These are phyloP conservation scores for Scaptomyza montana DNA, from an alignment of 1,140 invertebrate species.

Conservation along the genomic window DNA sequence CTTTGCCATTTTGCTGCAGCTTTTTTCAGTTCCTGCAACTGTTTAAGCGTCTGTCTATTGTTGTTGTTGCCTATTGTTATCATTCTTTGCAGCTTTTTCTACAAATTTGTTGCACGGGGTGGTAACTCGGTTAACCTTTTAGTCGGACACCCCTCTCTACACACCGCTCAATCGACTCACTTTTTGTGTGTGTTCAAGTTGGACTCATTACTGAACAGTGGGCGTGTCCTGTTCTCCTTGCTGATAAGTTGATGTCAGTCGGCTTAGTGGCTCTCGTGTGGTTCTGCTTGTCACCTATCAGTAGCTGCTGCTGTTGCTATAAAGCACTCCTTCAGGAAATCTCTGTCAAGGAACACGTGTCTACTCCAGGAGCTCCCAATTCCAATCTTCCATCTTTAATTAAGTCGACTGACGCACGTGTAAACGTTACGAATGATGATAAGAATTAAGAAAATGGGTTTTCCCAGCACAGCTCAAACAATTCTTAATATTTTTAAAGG, in stretches of 20 bases:
- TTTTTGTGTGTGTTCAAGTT: constrained; percentile 16
- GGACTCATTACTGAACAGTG: constrained; percentile 11
- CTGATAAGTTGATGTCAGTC: constrained; percentile 49
- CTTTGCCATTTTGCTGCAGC: constrained; percentile 73
- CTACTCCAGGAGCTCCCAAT: neutral
- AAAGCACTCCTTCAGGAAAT: constrained; percentile 24
- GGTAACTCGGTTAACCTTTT: constrained; percentile 43
- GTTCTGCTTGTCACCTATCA: constrained; percentile 10
- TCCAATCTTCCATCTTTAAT: constrained; percentile 8
- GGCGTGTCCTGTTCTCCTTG: constrained; percentile 9
- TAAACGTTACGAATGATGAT: neutral
- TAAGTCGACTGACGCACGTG: constrained; percentile 17
- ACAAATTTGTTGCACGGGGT: constrained; percentile 61
- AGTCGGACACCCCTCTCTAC: neutral
- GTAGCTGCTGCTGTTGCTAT: constrained; percentile 6
- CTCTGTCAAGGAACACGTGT: constrained; percentile 1
- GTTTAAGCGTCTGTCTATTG: constrained; percentile 23
- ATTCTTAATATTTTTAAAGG: constrained; percentile 48
- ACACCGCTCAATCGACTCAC: constrained; percentile 13
- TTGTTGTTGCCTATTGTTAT: constrained; percentile 55
- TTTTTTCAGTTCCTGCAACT: constrained; percentile 35
- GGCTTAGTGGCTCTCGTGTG: constrained; percentile 25
- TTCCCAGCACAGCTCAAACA: constrained; percentile 17
- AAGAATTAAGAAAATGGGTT: constrained; percentile 29
- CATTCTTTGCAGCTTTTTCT: constrained; percentile 34